phyloP scores from a whole-genome alignment of 2,797 vertebrate genomes.

The Paguma larvata region DNA sequence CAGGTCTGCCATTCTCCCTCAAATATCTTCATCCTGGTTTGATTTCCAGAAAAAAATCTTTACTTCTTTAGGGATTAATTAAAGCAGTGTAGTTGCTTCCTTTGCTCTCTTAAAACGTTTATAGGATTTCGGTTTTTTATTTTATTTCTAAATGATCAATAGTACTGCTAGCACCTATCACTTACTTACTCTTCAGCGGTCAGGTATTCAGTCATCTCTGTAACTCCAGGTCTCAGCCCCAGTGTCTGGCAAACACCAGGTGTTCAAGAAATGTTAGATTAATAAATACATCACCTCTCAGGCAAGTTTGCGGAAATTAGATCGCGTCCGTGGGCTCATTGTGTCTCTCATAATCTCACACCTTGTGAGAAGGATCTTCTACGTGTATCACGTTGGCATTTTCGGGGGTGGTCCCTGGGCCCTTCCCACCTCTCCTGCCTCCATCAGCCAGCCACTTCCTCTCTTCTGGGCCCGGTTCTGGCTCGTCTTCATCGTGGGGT shows the following conservation, averaged over 20 bases:
- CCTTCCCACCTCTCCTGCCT: neutral
- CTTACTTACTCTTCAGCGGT: constrained; percentile 23
- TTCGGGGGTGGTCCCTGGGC: neutral
- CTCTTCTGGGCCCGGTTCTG: constrained; percentile 1
- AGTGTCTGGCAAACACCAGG: constrained; percentile 38
- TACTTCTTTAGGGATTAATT: constrained; percentile 58
- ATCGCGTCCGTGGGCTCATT: constrained; percentile 35
- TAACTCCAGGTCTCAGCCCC: constrained; percentile 29
- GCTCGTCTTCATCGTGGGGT: constrained; percentile 37
- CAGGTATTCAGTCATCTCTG: neutral
- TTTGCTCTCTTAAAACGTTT: constrained; percentile 53
- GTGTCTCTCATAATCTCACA: constrained; percentile 40
- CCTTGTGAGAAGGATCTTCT: neutral
- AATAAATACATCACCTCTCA: neutral
- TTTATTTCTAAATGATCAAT: constrained; percentile 45
- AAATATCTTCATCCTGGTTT: constrained; percentile 60
- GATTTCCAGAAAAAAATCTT: constrained; percentile 40
- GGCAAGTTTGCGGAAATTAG: constrained; percentile 25
- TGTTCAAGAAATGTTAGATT: constrained; percentile 62
- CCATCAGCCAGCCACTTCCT: neutral
- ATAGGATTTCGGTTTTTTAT: constrained; percentile 9
- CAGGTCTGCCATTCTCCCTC: constrained; percentile 4
- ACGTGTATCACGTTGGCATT: neutral
- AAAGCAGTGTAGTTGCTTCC: constrained; percentile 54
- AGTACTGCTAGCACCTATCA: neutral